Base-by-base conservation (phyloP, 2,888 invertebrate genomes). In the Imbricaverruca yamaguchii region DNA sequence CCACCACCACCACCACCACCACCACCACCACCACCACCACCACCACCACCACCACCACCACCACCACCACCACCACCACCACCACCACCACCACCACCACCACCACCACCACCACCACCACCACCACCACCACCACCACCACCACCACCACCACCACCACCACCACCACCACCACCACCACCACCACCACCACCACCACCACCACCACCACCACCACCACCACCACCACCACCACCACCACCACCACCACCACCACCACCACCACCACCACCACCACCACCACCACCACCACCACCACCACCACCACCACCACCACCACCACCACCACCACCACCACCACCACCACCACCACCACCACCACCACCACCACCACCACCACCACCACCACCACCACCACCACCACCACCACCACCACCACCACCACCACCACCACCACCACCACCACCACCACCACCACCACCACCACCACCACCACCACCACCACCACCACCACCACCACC, bases 1-100 rank as follows among this genome's bases (percentile, higher is more conserved):
- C 25, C 11, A 78, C 25, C 78, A 78, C 25, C 78, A 78, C 25
- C 25, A 78, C 25, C 78, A 78, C 25, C 78, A 78, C 25, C 11
- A 78, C 25, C 78, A 9, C 25, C 11, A 78, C 25, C 78, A 78
- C 78, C 11, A 78, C 25, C 78, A 78, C 25, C 78, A 78, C 25
- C 78, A 10, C 25, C 78, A 78, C 25, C 11, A 78, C 25, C 25
- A 78, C 25, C 78, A 78, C 9, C 78, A 78, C 25, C 11, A 78
- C 25, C 78, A 78, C 9, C 78, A 78, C 25, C 11, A 10, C 9
- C 78, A 78, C 78, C 78, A 78, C 25, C 7, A 77, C 23, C 11
- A 78, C 25, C 78, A 10, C 9, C 78, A 78, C 25, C 25, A 78
- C 25, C 11, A 78, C 25, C 78, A 78, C 25, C 78, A 78, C 25